Conservation (phyloP, 1,140 invertebrate genomes). For the Antheraea pernyi region DNA sequence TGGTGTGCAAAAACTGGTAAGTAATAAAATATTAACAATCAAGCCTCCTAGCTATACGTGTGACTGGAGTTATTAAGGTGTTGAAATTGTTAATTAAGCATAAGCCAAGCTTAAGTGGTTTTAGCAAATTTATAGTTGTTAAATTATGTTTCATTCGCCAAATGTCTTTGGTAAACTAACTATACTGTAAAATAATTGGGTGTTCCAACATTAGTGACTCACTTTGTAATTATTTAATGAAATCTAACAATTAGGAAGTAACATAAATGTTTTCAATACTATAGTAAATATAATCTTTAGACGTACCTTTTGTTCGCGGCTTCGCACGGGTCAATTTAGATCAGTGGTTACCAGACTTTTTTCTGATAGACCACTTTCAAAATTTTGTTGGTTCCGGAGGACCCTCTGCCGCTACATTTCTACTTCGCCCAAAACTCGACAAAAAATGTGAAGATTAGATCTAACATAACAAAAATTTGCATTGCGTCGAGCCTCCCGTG, state of each 20-base stretch:
- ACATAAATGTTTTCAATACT: not conserved
- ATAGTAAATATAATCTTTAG: not conserved
- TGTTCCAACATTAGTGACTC: not conserved
- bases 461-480: no score
- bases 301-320: no score
- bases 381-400: no score
- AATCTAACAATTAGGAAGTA: not conserved
- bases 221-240: not conserved
- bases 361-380: no score
- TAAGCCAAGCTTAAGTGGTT: slow-evolving; percentile 28
- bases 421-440: no score
- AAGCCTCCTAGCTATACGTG: not conserved
- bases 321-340: no score
- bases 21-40: slow-evolving; percentile 1
- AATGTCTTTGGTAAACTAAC: not conserved
- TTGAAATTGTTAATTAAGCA: slow-evolving; percentile 42
- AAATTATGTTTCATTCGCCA: not conserved
- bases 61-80: slow-evolving; percentile 17
- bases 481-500: no score
- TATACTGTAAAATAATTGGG: not conserved
- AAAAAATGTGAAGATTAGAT: no score
- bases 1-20: not conserved
- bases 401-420: no score
- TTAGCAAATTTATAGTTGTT: slow-evolving; percentile 30
- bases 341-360: no score